Evolutionary conservation across 2,888 invertebrate species (phyloP).

Genomic region (Nephrotoma flavescens): DNA sequence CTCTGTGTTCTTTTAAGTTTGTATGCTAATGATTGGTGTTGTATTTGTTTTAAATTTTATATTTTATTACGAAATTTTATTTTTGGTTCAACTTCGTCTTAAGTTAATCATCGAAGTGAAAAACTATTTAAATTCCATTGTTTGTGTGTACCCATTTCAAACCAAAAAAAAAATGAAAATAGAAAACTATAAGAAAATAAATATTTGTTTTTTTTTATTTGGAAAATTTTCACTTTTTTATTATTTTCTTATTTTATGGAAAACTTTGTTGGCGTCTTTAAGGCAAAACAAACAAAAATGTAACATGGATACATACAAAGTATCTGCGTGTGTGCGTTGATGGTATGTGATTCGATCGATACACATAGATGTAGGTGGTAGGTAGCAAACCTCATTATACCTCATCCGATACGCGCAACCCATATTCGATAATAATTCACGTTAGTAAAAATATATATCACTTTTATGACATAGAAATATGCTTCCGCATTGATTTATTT

Average conservation of each 20-base stretch:
- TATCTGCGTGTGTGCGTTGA: neutral
- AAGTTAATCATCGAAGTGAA: neutral
- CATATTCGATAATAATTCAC: neutral
- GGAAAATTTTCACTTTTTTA: neutral
- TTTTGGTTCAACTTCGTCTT: neutral
- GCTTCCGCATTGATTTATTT: neutral
- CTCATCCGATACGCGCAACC: neutral
- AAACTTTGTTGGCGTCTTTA: neutral
- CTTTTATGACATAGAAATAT: neutral
- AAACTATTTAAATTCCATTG: neutral
- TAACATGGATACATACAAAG: neutral
- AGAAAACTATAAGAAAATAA: neutral
- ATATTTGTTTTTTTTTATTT: neutral
- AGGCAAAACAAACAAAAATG: neutral
- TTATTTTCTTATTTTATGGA: neutral
- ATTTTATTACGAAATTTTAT: neutral
- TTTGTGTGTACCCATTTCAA: neutral
- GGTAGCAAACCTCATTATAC: neutral
- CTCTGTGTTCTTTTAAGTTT: neutral
- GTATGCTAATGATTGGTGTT: neutral
- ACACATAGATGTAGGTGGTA: neutral
- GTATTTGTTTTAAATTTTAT: neutral
- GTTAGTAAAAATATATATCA: neutral
- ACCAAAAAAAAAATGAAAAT: neutral
- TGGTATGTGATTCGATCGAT: neutral